These are phyloP conservation scores for Hyposoter dolosus DNA, from an alignment of 2,888 invertebrate genomes.

Conservation along the genomic window DNA sequence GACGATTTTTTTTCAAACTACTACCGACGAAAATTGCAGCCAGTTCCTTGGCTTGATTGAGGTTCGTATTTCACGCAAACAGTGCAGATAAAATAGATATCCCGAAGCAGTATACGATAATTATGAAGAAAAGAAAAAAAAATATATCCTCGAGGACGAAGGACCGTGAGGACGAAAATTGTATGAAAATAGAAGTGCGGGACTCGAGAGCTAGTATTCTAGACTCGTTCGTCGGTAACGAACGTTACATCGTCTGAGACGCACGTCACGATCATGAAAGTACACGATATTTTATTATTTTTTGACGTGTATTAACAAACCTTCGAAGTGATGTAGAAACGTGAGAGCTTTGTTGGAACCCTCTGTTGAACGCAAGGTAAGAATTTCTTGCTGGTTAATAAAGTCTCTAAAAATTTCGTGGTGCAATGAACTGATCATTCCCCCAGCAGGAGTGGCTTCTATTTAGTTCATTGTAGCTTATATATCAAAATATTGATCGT, in stretches of 20 bases:
- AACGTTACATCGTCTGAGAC: not conserved
- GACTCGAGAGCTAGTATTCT: constrained; percentile 24
- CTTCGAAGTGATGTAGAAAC: not conserved
- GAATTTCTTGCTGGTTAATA: not conserved
- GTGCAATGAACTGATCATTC: not conserved
- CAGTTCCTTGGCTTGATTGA: constrained; percentile 6
- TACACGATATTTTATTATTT: not conserved
- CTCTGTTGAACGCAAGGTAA: not conserved
- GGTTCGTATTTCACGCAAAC: not conserved
- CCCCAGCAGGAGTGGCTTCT: not conserved
- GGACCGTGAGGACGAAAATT: constrained; percentile 42
- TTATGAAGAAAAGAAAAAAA: constrained; percentile 29
- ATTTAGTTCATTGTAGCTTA: not conserved
- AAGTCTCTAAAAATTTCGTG: not conserved
- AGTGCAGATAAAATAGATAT: not conserved
- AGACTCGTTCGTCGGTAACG: constrained; percentile 38
- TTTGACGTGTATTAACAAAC: not conserved
- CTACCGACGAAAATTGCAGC: not conserved
- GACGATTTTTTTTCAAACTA: not conserved
- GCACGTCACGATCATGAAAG: constrained; percentile 6
- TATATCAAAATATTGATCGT: not conserved
- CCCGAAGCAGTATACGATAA: constrained; percentile 14
- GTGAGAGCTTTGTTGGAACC: not conserved
- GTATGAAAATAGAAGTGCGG: constrained; percentile 39
- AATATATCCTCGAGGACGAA: constrained; percentile 47